phyloP scores from a whole-genome alignment of 1,140 invertebrate genomes.

The Ceratosolen fusciceps region DNA sequence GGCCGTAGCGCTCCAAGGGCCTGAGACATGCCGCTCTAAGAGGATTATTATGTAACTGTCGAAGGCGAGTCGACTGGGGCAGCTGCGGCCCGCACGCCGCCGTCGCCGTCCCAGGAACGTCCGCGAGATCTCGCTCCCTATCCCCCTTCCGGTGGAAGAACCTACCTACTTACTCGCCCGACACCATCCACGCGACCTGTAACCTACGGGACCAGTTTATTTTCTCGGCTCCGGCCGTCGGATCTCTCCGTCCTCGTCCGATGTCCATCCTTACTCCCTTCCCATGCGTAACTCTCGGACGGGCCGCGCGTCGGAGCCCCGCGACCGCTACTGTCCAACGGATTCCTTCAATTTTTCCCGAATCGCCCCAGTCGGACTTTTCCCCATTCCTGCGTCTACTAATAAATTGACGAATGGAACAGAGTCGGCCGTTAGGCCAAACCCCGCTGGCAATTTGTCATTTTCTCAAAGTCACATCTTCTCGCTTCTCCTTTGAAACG shows the following conservation, averaged over 20 bases:
- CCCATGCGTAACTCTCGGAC: too few species aligned
- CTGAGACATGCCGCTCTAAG: slow-evolving; percentile 45
- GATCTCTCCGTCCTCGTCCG: slow-evolving; percentile 48
- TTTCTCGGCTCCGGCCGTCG: slow-evolving; percentile 40
- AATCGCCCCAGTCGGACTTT: too few species aligned
- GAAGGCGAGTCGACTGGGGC: slow-evolving; percentile 45
- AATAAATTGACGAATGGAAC: background rate
- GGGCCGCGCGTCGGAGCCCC: background rate
- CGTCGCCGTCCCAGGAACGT: background rate
- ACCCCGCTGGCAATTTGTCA: too few species aligned
- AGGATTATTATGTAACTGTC: slow-evolving; percentile 59
- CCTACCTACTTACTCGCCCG: too few species aligned
- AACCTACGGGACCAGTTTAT: slow-evolving; percentile 54
- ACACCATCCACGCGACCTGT: slow-evolving; percentile 37
- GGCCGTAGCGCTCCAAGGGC: too few species aligned
- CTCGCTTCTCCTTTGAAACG: background rate
- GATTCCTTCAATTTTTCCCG: too few species aligned
- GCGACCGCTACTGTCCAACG: too few species aligned
- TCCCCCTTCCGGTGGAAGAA: slow-evolving; percentile 25
- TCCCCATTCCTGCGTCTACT: background rate
- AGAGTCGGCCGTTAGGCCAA: too few species aligned
- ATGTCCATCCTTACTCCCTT: too few species aligned
- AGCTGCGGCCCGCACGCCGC: slow-evolving; percentile 6
- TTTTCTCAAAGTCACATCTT: too few species aligned
- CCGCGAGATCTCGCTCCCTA: background rate